Evolutionary conservation across 2,888 invertebrate genomes (phyloP).

Genomic region (Aproaerema taeniolella): DNA sequence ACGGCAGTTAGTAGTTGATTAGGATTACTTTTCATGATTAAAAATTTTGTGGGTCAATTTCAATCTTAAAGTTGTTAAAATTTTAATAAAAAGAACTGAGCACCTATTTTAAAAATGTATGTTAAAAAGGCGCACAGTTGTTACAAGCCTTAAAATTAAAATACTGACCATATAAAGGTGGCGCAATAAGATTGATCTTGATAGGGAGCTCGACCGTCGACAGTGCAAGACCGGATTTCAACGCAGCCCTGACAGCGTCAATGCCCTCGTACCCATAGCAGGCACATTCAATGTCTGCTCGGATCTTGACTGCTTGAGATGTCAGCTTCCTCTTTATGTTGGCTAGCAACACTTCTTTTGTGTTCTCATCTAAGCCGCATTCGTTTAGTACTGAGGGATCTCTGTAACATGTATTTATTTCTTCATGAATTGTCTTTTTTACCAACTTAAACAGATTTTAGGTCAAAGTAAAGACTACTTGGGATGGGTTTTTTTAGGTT

Average conservation of each 20-base stretch:
- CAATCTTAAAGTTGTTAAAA: too few relatives aligned
- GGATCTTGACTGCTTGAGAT: constrained; percentile 83
- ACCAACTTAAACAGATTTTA: too few relatives aligned
- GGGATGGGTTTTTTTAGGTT: too few relatives aligned
- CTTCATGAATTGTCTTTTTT: too few relatives aligned
- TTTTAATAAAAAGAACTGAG: too few relatives aligned
- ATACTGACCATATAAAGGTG: constrained; percentile 91
- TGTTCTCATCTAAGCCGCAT: constrained; percentile 94
- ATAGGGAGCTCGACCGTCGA: constrained; percentile 97
- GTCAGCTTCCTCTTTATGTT: constrained; percentile 98
- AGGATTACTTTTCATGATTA: too few relatives aligned
- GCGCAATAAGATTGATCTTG: constrained; percentile 99
- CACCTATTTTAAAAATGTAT: too few relatives aligned
- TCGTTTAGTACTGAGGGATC: constrained; percentile 97
- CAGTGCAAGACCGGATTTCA: constrained; percentile 91
- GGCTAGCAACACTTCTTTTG: constrained; percentile 93
- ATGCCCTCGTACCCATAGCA: constrained; percentile 94
- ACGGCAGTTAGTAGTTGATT: too few relatives aligned
- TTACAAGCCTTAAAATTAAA: too few relatives aligned
- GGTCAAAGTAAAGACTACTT: too few relatives aligned
- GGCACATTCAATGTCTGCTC: constrained; percentile 65
- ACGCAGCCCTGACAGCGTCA: constrained; percentile 96
- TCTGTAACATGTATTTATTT: constrained; percentile 73
- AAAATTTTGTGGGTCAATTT: too few relatives aligned
- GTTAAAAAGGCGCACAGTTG: too few relatives aligned